phyloP scores from a whole-genome alignment of 2,888 invertebrate genomes.

The Leptopilina syphax region DNA sequence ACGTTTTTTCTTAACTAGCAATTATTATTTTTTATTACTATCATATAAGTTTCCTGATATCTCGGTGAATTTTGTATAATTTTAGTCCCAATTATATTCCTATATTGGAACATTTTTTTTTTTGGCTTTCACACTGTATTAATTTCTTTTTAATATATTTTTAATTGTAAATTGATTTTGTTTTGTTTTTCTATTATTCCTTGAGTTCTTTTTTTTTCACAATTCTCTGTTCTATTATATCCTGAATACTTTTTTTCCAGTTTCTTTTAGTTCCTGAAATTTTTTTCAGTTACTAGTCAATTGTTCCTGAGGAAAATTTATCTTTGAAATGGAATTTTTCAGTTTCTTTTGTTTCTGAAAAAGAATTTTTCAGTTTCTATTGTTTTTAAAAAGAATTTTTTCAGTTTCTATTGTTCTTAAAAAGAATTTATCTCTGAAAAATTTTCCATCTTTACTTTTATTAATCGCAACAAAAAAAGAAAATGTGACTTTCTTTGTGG shows the following conservation, averaged over 20 bases:
- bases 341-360: no score
- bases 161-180: constrained; percentile 24
- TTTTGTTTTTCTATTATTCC: constrained; percentile 5
- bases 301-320: no score
- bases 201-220: no score
- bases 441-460: no score
- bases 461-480: no score
- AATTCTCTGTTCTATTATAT: neutral
- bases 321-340: no score
- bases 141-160: constrained; percentile 38
- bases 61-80: constrained; percentile 38
- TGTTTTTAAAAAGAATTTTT: no score
- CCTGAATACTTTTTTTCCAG: neutral
- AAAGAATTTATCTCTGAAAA: constrained; percentile 4
- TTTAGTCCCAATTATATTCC: constrained; percentile 13
- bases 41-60: neutral
- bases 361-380: no score
- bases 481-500: neutral
- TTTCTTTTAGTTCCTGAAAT: no score
- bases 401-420: no score
- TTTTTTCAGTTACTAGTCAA: no score
- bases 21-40: constrained; percentile 18
- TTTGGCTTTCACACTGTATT: constrained; percentile 26
- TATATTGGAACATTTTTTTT: constrained; percentile 2
- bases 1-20: constrained; percentile 7